Conservation (phyloP, 2,888 invertebrate species). For the Philereme transversata region DNA sequence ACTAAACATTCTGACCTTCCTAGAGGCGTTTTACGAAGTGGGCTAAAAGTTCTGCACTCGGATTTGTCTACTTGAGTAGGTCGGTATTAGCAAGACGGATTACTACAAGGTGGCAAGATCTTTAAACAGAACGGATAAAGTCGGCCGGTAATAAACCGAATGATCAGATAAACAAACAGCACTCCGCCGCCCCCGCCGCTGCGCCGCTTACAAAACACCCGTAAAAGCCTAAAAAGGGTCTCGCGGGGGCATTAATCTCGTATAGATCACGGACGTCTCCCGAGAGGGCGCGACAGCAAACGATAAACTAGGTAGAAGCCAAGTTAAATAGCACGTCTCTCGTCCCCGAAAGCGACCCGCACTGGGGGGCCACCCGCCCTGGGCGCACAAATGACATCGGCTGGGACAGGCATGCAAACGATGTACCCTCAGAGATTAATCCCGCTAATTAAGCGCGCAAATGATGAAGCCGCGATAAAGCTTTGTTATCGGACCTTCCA, state of each 20-base stretch:
- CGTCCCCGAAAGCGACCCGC: slow-evolving; percentile 15
- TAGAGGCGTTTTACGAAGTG: too few relatives aligned
- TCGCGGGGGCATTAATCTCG: slow-evolving; percentile 24
- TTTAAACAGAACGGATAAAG: too few relatives aligned
- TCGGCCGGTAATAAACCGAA: too few relatives aligned
- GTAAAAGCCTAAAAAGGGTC: slow-evolving; percentile 6
- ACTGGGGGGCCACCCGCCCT: too few relatives aligned
- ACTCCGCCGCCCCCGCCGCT: too few relatives aligned
- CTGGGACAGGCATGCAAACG: slow-evolving; percentile 8
- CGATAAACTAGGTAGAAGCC: slow-evolving; percentile 29
- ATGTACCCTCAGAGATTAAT: slow-evolving; percentile 1
- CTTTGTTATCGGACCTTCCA: slow-evolving; percentile 10
- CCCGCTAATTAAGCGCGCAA: too few relatives aligned
- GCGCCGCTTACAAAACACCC: background rate
- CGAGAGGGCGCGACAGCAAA: slow-evolving; percentile 24
- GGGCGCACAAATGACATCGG: slow-evolving; percentile 13
- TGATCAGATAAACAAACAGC: too few relatives aligned
- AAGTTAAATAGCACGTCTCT: background rate
- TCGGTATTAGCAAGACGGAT: too few relatives aligned
- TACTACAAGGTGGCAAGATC: too few relatives aligned
- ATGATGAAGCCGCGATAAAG: slow-evolving; percentile 9
- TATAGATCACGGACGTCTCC: slow-evolving; percentile 20
- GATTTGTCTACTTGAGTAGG: too few relatives aligned
- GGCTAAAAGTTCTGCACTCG: too few relatives aligned
- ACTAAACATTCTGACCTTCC: too few relatives aligned